Conservation (phyloP, 23 tunicate genomes). For the Halocynthia roretzi region DNA sequence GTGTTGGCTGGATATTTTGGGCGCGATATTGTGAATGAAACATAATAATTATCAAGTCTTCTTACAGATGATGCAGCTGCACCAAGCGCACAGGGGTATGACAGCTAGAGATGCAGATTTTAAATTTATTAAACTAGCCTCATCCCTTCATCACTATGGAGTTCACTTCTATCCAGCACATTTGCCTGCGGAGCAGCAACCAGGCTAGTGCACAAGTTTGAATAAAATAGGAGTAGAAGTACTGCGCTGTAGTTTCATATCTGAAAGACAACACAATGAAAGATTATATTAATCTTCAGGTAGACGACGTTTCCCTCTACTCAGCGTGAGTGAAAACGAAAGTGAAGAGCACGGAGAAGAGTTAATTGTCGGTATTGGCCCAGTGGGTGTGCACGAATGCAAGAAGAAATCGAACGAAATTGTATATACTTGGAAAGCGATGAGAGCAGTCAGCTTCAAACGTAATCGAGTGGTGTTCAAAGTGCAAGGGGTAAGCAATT, state of each 20-base stretch:
- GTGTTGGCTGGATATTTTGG: no score
- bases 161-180: conserved; percentile 70
- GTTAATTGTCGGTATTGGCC: conserved; percentile 47
- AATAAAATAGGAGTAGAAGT: no score
- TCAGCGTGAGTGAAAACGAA: not conserved
- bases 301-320: not conserved
- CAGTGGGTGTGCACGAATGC: conserved; percentile 26
- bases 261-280: no score
- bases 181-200: conserved; percentile 19
- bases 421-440: conserved; percentile 32
- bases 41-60: not conserved
- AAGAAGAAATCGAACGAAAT: conserved; percentile 24
- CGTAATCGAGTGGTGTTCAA: conserved; percentile 40
- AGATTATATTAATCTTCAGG: not conserved
- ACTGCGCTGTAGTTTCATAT: no score
- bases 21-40: no score
- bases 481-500: conserved; percentile 39
- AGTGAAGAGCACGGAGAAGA: conserved; percentile 9
- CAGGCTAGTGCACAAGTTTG: not conserved
- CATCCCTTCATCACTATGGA: conserved; percentile 64
- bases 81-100: conserved; percentile 33
- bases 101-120: conserved; percentile 44
- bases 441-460: conserved; percentile 58
- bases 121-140: conserved; percentile 48
- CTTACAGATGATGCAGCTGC: conserved; percentile 77